Evolutionary conservation across 2,113 vertebrate species (phyloP), one percentile per base, ranked within the genome.

Genomic region (Cygnus atratus): DNA sequence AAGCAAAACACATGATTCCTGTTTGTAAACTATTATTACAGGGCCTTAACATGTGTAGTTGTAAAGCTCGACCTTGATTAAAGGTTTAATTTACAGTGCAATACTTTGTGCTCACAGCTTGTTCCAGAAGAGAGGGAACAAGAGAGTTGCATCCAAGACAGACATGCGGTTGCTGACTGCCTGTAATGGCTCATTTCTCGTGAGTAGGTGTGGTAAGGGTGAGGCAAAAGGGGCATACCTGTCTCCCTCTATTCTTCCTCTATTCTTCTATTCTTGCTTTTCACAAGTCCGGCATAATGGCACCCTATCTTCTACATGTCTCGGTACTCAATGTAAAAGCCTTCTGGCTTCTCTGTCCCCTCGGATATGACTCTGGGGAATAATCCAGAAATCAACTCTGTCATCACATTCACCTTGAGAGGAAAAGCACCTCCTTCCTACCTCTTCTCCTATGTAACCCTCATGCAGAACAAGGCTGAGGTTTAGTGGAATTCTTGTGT

Each of bases 401-500:
- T 43, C 31, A 71, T 24, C 10, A 14, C 46, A 50, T 54, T 86
- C 50, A 80, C 20, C 50, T 17, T 41, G 12, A 52, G n/a, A 89
- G 16, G 41, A 85, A 70, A 92, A 82, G 7, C 22, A 95, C 1
- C 8, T 90, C 37, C 31, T 90, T 88, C 46, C 26, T 81, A 52
- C 10, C 37, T 59, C 22, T 28, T 67, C 58, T 11, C 28, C 5
- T 4, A 5, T 0, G 0, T 46, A 91, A 77, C 6, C 15, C 3
- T 85, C 41, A 33, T 55, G 6, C 14, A 80, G 71, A 90, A 37
- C 7, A 77, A 80, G 59, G 16, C 41, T 55, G 67, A 84, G 31
- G 15, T 90, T 96, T 86, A 80, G 59, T 39, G 65, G 17, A 83
- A 74, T 92, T 70, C n/a, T 80, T 37, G 4, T 61, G 59, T 52